Base-by-base conservation (phyloP, 2,888 invertebrate genomes). In the Hirtodrosophila confusa region DNA sequence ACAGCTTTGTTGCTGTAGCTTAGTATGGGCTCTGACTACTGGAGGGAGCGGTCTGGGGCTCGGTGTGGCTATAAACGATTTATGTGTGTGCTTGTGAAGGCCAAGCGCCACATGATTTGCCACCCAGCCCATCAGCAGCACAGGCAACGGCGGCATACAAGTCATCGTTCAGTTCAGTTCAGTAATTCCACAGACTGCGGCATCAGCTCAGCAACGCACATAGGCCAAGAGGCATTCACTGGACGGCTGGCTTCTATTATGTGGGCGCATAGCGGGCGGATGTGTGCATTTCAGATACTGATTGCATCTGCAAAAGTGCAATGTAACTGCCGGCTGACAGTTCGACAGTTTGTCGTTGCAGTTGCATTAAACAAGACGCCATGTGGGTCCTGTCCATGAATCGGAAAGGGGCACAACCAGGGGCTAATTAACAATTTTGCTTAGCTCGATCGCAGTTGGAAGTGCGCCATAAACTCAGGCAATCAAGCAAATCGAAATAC, bases 151-250 rank as follows among this genome's bases (percentile, higher is more conserved):
- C 69, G 65, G 72, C 74, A 74, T 78, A 83, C 84, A 88, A 88
- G 88, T 88, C 80, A 78, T 84, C 87, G 86, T 86, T 88, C 87
- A 88, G 85, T 80, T 75, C 75, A 70, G 79, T 80, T 86, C 88
- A 86, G 88, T 85, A 88, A 88, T 88, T 88, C 88, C 78, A 83
- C 84, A 86, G 86, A 73, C 80, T 78, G 75, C 76, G 67, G 58
- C 83, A 86, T 78, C 78, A 80, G 83, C 79, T 86, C 17, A 74
- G 71, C 80, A 80, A 77, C 72, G 79, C 75, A 75, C 75, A 70
- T 53, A 71, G 61, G 70, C 68, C 60, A 63, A 63, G 60, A 37
- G 68, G 53, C 51, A 50, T 60, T 36, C 61, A 55, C 40, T 36
- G 65, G 53, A 49, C 62, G 35, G 35, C 44, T 56, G 51, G 11